Evolutionary conservation across 2,113 vertebrate species (phyloP).

Genomic region (Hepsetus odoe): DNA sequence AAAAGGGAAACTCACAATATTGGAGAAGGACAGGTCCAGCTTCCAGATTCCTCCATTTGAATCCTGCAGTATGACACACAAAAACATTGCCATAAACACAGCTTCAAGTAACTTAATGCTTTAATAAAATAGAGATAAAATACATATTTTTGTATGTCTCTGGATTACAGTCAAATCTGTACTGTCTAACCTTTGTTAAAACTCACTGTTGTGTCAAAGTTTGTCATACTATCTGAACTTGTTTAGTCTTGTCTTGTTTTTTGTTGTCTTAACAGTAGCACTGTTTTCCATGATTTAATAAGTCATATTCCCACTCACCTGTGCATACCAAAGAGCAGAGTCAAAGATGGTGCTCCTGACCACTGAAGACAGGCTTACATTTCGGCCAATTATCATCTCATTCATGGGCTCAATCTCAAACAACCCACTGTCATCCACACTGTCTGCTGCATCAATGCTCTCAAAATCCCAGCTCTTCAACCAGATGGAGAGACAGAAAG

Average conservation of each 20-base stretch:
- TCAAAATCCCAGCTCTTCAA: constrained; percentile 91
- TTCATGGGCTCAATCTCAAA: constrained; percentile 89
- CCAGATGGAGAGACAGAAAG: background rate
- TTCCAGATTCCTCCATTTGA: constrained; percentile 91
- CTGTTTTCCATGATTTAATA: too few species aligned
- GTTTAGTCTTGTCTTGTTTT: too few species aligned
- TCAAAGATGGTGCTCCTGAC: constrained; percentile 76
- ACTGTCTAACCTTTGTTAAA: background rate
- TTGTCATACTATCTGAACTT: background rate
- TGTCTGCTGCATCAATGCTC: constrained; percentile 80
- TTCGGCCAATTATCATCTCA: constrained; percentile 83
- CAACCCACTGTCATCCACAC: constrained; percentile 71
- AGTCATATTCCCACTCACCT: constrained; percentile 72
- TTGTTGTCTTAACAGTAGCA: too few species aligned
- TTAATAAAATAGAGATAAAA: too few species aligned
- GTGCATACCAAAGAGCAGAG: constrained; percentile 87
- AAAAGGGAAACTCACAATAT: constrained; percentile 75
- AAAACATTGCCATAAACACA: too few species aligned
- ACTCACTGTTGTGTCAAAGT: too few species aligned
- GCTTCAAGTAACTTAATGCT: too few species aligned
- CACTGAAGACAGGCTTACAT: constrained; percentile 83
- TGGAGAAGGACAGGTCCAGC: constrained; percentile 91
- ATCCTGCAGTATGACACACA: constrained; percentile 76
- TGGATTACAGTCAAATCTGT: background rate
- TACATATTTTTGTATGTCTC: too few species aligned